Conservation (phyloP, 2,888 invertebrate genomes). For the Ommatoiulus sabulosus region DNA sequence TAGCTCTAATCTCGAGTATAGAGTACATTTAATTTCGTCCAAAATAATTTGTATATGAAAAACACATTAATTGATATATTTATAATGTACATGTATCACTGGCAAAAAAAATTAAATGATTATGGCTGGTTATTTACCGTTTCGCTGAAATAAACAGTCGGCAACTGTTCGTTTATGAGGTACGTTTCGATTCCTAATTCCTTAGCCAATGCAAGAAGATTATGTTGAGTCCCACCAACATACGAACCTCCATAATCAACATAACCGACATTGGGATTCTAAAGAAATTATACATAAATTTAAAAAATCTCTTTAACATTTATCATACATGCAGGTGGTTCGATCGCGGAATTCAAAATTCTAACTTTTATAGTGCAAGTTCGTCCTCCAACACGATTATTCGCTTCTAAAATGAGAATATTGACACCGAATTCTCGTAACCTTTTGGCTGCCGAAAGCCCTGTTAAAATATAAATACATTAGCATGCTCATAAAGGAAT, state of each 20-base stretch:
- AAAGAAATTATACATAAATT: slow-evolving; percentile 1
- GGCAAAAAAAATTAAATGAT: not conserved
- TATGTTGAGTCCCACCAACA: slow-evolving; percentile 68
- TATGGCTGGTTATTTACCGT: slow-evolving; percentile 13
- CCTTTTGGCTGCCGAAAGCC: slow-evolving; percentile 63
- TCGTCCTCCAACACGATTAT: slow-evolving; percentile 68
- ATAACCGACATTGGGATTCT: slow-evolving; percentile 60
- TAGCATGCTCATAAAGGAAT: too few species aligned
- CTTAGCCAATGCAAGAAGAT: slow-evolving; percentile 66
- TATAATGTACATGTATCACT: too few species aligned
- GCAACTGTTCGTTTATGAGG: slow-evolving; percentile 61
- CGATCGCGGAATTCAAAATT: too few species aligned
- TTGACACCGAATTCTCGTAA: slow-evolving; percentile 62
- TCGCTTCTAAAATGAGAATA: slow-evolving; percentile 66
- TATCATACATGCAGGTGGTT: too few species aligned
- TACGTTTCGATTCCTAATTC: slow-evolving; percentile 67
- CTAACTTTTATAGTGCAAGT: slow-evolving; percentile 64
- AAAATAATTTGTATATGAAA: too few species aligned
- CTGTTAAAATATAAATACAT: slow-evolving; percentile 59
- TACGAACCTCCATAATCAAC: slow-evolving; percentile 68
- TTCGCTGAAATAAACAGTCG: slow-evolving; percentile 56
- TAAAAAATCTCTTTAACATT: not conserved
- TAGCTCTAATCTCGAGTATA: too few species aligned
- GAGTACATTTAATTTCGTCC: too few species aligned
- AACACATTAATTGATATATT: too few species aligned